Base-by-base conservation (phyloP, 2,888 invertebrate species). In the Tuta absoluta region DNA sequence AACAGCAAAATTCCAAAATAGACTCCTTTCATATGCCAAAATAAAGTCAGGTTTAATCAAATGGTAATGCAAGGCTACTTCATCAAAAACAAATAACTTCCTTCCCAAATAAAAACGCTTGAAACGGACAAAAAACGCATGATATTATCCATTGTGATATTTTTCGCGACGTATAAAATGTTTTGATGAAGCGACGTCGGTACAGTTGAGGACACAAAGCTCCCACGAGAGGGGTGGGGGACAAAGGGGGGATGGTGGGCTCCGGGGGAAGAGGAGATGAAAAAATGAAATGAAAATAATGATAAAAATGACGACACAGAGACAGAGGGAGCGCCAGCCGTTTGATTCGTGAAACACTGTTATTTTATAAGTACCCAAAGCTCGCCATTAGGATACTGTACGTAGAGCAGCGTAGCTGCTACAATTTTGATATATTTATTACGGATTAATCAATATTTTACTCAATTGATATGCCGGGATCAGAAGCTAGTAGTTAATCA, bases 231-330 rank as follows among this genome's bases (percentile, higher is more conserved):
- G 62, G 56, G 59, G 66, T 66, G 60, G 58, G 28, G 38, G 19
- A 24, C 1, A 7, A 33, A 33, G 8, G 33, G 33, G 28, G 37
- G 63, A n/a, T n/a, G 24, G 59, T 33, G 33, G 10, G 33, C 64
- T 60, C 67, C 51, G 62, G 63, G 38, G 45, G 69, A 65, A 68
- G 63, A 65, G 71, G 72, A 69, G 69, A 66, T 67, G 70, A 69
- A 73, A 77, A 79, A 78, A 80, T 78, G 79, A 81, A 85, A 85
- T 82, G 81, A 78, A 80, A 84, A 84, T 83, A 84, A 86, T 85
- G 82, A 80, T 81, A 81, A 82, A 81, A 81, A 78, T 77, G 79
- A 76, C 78, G 77, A 75, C 80, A 75, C 72, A 69, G 66, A 68
- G 72, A 67, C 72, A 75, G 70, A 71, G 75, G 74, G 75, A 75